A percentile compares a stretch with the other conserved stretches of the same genome.
Evolutionary conservation across 1,140 invertebrate species (phyloP).

Genomic region (Monomorium pharaonis): DNA sequence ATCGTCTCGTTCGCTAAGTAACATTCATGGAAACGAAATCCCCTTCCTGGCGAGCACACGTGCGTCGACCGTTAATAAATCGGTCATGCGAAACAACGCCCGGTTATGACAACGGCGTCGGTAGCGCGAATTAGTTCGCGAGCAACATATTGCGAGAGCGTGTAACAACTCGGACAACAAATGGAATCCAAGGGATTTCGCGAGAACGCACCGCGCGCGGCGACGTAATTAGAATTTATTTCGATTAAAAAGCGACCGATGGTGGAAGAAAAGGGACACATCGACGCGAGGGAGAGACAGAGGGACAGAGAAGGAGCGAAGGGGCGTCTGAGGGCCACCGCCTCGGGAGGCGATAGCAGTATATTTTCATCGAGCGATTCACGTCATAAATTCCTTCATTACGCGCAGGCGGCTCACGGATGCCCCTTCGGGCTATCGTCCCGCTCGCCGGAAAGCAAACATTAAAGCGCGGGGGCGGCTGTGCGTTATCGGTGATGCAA

Average conservation of each 20-base stretch:
- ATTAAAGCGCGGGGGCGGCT: slow-evolving; percentile 42
- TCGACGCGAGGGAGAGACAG: background rate
- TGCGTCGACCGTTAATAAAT: slow-evolving; percentile 59
- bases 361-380: slow-evolving; percentile 58
- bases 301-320: background rate
- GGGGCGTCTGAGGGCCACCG: background rate
- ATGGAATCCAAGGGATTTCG: slow-evolving; percentile 58
- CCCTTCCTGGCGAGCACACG: slow-evolving; percentile 15
- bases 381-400: slow-evolving; percentile 62
- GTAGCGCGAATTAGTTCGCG: slow-evolving; percentile 10
- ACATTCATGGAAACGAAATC: slow-evolving; percentile 31
- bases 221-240: slow-evolving; percentile 63
- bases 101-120: background rate
- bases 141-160: slow-evolving; percentile 21
- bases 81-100: slow-evolving; percentile 45
- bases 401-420: slow-evolving; percentile 14
- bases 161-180: slow-evolving; percentile 47
- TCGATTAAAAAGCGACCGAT: slow-evolving; percentile 42
- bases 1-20: slow-evolving; percentile 34
- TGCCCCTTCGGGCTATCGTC: slow-evolving; percentile 10
- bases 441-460: slow-evolving; percentile 45
- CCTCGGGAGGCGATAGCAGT: slow-evolving; percentile 4
- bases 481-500: slow-evolving; percentile 65
- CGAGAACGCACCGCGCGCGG: slow-evolving; percentile 4
- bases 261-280: background rate